A percentile compares a stretch with the other conserved stretches of the same genome.
phyloP scores from a whole-genome alignment of 2,888 invertebrate genomes.

The Amiota minor region DNA sequence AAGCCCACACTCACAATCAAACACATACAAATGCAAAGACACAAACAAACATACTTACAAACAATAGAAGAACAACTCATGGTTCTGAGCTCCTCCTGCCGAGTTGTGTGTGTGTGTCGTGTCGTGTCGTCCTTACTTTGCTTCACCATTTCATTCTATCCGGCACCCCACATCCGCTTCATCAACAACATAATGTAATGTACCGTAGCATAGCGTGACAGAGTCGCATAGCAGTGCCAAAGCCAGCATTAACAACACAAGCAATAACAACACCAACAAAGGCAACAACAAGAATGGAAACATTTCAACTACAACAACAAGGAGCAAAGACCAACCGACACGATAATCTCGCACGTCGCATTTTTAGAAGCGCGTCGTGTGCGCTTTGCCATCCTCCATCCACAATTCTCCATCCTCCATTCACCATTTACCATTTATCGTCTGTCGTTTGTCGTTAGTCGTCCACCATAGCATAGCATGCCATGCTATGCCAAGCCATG shows the following conservation, averaged over 20 bases:
- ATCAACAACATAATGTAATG: constrained; percentile 1
- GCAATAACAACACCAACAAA: constrained; percentile 45
- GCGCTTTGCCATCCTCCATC: background rate
- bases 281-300: constrained; percentile 46
- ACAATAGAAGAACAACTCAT: background rate
- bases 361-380: constrained; percentile 54
- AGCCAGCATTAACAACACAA: constrained; percentile 58
- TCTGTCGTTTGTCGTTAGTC: too few relatives aligned
- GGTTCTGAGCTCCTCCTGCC: background rate
- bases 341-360: constrained; percentile 69
- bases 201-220: background rate
- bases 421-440: too few relatives aligned
- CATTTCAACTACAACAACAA: constrained; percentile 20
- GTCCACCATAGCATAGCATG: too few relatives aligned
- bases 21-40: constrained; percentile 27
- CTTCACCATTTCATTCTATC: constrained; percentile 49
- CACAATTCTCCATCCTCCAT: background rate
- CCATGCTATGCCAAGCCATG: too few relatives aligned
- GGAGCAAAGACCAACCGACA: constrained; percentile 24
- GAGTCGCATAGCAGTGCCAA: constrained; percentile 29
- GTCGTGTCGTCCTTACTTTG: constrained; percentile 62
- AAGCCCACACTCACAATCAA: constrained; percentile 42
- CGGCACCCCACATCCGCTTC: constrained; percentile 10
- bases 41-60: constrained; percentile 25
- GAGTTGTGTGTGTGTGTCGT: constrained; percentile 27